phyloP scores from a whole-genome alignment of 2,797 vertebrate genomes.

The Pangasius sanitwongsei region DNA sequence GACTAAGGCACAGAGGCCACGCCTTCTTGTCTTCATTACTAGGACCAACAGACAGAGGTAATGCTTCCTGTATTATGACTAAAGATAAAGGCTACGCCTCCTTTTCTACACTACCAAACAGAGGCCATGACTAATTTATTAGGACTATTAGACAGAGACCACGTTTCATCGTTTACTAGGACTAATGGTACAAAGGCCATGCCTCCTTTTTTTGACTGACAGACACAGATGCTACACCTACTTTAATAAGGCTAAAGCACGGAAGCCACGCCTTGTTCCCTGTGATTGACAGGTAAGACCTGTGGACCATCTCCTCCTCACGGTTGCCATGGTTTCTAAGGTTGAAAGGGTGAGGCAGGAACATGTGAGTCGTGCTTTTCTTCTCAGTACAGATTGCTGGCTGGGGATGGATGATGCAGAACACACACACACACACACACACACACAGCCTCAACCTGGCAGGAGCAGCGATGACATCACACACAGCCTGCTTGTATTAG shows the following conservation, averaged over 20 bases:
- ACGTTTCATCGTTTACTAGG: neutral
- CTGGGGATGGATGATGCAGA: constrained; percentile 24
- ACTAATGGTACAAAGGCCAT: neutral
- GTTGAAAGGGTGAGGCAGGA: constrained; percentile 12
- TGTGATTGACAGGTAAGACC: constrained; percentile 15
- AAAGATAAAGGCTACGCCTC: neutral
- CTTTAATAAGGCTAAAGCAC: neutral
- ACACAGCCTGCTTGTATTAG: constrained; percentile 3
- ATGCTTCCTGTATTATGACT: neutral
- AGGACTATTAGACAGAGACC: neutral
- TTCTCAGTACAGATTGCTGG: constrained; percentile 10
- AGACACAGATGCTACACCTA: neutral
- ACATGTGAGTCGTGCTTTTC: constrained; percentile 19
- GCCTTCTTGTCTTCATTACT: neutral
- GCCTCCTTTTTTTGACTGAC: neutral
- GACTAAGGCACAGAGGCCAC: neutral
- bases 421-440: constrained; percentile 29
- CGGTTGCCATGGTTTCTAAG: constrained; percentile 17
- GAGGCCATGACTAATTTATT: neutral
- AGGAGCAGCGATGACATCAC: constrained; percentile 22
- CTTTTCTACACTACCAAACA: neutral
- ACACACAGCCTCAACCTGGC: constrained; percentile 67
- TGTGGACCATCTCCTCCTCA: neutral
- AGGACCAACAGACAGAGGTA: neutral
- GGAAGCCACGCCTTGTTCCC: neutral